Base-by-base conservation (phyloP, 1,140 invertebrate genomes). In the Conus ventricosus region DNA sequence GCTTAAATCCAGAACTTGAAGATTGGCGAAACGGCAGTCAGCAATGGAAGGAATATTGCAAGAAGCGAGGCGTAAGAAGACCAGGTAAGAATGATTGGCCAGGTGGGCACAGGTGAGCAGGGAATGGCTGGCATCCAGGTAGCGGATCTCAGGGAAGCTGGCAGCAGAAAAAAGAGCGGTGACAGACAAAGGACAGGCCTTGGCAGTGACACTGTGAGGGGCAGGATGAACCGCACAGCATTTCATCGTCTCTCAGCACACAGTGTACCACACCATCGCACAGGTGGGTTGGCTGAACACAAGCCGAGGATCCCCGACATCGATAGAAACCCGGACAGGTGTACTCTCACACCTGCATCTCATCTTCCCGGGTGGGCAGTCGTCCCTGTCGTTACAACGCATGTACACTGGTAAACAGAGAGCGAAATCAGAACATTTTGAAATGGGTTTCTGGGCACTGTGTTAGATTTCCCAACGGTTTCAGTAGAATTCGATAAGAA, bases 171-270 rank as follows among this genome's bases (percentile, higher is more conserved):
- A 88, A 82, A 4, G 80, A 15, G 25, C 39, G 27, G 23, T 54
- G 5, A 23, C 88, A 89, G 17, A 25, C 60, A 57, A 87, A 75
- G 0, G 85, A 39, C 25, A 71, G 63, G 55, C 80, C 86, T 54
- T 57, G 53, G 71, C 86, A 90, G 11, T 25, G 25, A 25, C 88
- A 90, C 27, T 23, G 71, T 93, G 55, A 90, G 94, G 84, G 84
- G 11, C 84, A 85, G 20, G 39, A 17, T 10, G 60, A n/a, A 10
- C 87, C 23, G 80, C 87, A 91, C 27, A 89, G 80, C 80, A 60
- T 55, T 57, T 89, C 88, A 20, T 91, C 85, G 27, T 89, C 88
- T 54, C 60, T 39, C 54, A 87, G 78, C 60, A 82, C 88, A 85
- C 86, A 89, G 27, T 90, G 71, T 25, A 53, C 27, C 8, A 51